Conservation (phyloP, 92 coral and sea anemone species). For the Parazoanthus darwini region DNA sequence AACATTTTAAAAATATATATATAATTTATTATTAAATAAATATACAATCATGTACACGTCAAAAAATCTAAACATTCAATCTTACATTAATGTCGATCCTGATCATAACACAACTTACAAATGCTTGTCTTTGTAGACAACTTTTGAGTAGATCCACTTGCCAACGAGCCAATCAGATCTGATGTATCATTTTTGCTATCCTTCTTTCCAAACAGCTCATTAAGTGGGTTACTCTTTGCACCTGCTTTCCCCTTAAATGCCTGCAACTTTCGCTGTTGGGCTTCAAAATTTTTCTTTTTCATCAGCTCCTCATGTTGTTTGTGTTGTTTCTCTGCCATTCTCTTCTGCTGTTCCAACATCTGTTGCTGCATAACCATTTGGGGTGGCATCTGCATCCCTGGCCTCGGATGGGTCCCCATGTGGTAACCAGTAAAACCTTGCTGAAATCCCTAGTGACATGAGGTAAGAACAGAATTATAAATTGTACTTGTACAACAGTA, state of each 20-base stretch:
- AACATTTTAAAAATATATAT: too few relatives aligned
- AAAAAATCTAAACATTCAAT: neutral
- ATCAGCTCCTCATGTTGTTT: constrained; percentile 69
- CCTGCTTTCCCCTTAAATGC: constrained; percentile 64
- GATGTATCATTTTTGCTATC: constrained; percentile 42
- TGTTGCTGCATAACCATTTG: constrained; percentile 55
- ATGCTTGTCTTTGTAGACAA: constrained; percentile 39
- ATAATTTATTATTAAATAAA: too few relatives aligned
- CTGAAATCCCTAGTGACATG: constrained; percentile 38
- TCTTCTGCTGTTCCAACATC: constrained; percentile 74
- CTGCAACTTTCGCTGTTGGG: constrained; percentile 78
- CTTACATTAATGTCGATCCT: neutral
- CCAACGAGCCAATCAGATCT: constrained; percentile 72
- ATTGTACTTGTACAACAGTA: too few relatives aligned
- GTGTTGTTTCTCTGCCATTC: constrained; percentile 66
- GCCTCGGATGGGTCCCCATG: constrained; percentile 25
- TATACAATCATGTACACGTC: too few relatives aligned
- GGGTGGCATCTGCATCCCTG: constrained; percentile 35
- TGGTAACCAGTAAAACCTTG: constrained; percentile 24
- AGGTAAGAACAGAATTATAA: neutral
- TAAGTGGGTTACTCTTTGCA: constrained; percentile 50
- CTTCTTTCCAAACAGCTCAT: constrained; percentile 79
- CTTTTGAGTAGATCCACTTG: constrained; percentile 54
- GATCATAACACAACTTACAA: constrained; percentile 45
- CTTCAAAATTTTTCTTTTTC: constrained; percentile 84